Evolutionary conservation across 2,888 invertebrate genomes (phyloP).

Genomic region (Callimorpha dominula): DNA sequence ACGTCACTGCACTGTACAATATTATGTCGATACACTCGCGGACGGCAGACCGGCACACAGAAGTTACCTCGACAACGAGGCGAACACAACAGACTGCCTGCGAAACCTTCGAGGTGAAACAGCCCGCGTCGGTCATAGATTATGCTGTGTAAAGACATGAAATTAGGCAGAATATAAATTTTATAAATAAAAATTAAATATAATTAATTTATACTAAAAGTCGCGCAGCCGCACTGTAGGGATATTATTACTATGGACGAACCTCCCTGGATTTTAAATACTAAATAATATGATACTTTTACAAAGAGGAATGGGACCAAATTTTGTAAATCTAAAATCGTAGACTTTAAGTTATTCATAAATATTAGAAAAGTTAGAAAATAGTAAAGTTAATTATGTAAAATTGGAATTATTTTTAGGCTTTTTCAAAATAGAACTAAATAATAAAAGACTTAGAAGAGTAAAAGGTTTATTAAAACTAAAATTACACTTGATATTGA

Average conservation of each 20-base stretch:
- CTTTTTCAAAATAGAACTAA: no score
- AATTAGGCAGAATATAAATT: slow-evolving; percentile 38
- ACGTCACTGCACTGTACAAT: slow-evolving; percentile 45
- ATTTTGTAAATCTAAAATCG: no score
- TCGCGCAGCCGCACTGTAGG: not conserved
- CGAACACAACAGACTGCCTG: slow-evolving; percentile 77
- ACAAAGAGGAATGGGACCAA: no score
- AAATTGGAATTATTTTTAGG: no score
- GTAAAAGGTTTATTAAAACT: no score
- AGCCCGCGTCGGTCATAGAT: slow-evolving; percentile 68
- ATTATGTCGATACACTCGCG: slow-evolving; percentile 67
- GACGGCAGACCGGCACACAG: slow-evolving; percentile 38
- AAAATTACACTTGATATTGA: no score
- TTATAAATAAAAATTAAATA: not conserved
- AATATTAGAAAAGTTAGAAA: no score
- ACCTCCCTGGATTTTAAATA: no score
- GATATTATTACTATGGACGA: not conserved
- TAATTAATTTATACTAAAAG: not conserved
- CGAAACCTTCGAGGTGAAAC: slow-evolving; percentile 69
- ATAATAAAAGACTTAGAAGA: no score
- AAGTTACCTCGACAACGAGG: slow-evolving; percentile 80
- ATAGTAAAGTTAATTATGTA: no score
- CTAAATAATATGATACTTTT: no score
- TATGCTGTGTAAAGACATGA: slow-evolving; percentile 47
- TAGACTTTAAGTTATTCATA: no score